phyloP scores from a whole-genome alignment of 2,888 invertebrate genomes.

The Apoderus coryli region DNA sequence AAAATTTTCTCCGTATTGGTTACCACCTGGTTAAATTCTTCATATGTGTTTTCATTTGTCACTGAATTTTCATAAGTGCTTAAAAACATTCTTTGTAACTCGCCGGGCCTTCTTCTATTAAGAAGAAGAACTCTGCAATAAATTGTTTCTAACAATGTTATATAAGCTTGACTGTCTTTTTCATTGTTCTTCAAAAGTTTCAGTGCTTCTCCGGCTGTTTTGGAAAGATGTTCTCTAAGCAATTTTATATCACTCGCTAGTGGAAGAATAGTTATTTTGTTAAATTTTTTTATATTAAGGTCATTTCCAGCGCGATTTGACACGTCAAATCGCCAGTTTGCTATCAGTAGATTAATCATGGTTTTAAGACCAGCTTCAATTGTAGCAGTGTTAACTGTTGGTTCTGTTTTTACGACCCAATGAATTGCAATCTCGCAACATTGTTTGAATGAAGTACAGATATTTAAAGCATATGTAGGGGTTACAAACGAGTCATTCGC shows the following conservation, averaged over 20 bases:
- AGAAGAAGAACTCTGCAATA: constrained; percentile 17
- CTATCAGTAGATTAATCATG: constrained; percentile 12
- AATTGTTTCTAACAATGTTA: constrained; percentile 14
- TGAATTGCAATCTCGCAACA: constrained; percentile 17
- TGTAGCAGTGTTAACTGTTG: constrained; percentile 5
- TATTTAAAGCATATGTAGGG: constrained; percentile 15
- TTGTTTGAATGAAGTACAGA: constrained; percentile 17
- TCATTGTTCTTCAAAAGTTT: constrained; percentile 8
- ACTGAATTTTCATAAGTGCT: no score
- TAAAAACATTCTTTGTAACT: no score
- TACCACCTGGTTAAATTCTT: no score
- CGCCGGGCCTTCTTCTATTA: no score
- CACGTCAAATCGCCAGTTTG: constrained; percentile 11
- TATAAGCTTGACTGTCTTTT: constrained; percentile 10
- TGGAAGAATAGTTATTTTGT: constrained; percentile 14
- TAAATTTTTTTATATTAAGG: constrained; percentile 14
- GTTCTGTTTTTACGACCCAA: constrained; percentile 8
- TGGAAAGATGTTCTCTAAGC: constrained; percentile 4
- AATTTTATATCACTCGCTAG: constrained; percentile 10
- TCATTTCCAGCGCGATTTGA: constrained; percentile 11
- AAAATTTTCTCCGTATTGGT: no score
- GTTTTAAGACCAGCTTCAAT: constrained; percentile 12
- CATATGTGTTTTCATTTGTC: no score
- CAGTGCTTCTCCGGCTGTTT: constrained; percentile 7
- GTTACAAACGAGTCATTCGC: constrained; percentile 14